Evolutionary conservation across 2,888 invertebrate genomes (phyloP).

Genomic region (Cheilosia vulpina): DNA sequence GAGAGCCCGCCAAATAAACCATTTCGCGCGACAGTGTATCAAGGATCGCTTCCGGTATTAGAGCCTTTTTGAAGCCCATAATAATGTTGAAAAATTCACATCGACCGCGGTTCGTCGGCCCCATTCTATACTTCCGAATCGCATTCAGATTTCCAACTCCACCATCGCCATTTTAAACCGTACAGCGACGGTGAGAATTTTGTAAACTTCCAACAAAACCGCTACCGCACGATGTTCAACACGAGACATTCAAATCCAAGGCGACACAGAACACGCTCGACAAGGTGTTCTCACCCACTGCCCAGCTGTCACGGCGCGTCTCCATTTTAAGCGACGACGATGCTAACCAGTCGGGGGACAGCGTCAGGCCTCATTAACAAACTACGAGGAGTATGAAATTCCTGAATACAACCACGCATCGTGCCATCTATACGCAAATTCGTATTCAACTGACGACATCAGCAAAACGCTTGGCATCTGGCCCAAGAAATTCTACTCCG

Average conservation of each 20-base stretch:
- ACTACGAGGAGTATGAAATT: conserved; percentile 66
- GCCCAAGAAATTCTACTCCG: conserved; percentile 55
- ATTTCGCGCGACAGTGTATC: too few relatives aligned
- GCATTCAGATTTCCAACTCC: too few relatives aligned
- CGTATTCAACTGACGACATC: conserved; percentile 36
- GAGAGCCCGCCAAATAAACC: too few relatives aligned
- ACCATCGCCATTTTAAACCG: too few relatives aligned
- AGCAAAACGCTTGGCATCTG: conserved; percentile 64
- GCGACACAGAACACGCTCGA: conserved; percentile 29
- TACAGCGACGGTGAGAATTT: too few relatives aligned
- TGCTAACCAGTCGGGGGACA: conserved; percentile 56
- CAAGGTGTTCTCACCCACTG: conserved; percentile 65
- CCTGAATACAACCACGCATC: conserved; percentile 58
- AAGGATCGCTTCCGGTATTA: too few relatives aligned
- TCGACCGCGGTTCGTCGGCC: too few relatives aligned
- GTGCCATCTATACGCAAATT: conserved; percentile 1
- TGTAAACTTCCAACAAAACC: not conserved
- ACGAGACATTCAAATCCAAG: conserved; percentile 14
- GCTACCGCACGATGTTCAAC: not conserved
- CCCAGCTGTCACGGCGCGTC: conserved; percentile 61
- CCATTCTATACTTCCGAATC: too few relatives aligned
- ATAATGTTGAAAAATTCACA: too few relatives aligned
- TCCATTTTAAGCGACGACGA: conserved; percentile 26
- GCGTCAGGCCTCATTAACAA: conserved; percentile 65
- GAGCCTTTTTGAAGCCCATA: too few relatives aligned